A percentile compares a stretch with the other conserved stretches of the same genome.
Evolutionary conservation across 1,140 invertebrate genomes (phyloP).

Genomic region (Steinernema khuongi): DNA sequence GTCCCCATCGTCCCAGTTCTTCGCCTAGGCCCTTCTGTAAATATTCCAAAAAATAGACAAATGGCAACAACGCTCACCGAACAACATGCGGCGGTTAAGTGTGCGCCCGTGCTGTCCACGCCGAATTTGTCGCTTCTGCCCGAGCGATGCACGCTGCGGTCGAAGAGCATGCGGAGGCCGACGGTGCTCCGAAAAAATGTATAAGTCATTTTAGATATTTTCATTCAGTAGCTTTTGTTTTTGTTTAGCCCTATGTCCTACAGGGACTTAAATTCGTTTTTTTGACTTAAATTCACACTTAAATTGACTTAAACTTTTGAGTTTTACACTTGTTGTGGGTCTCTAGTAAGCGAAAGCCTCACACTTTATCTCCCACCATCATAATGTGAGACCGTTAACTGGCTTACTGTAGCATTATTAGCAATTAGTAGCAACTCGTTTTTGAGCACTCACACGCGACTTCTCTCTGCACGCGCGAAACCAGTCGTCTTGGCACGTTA

Average conservation of each 20-base stretch:
- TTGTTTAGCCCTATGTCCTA: not conserved
- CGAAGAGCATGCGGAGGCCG: not conserved
- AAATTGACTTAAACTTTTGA: too few species aligned
- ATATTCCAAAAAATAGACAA: slow-evolving; percentile 17
- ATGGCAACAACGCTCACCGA: slow-evolving; percentile 11
- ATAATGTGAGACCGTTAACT: too few species aligned
- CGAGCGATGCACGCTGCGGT: slow-evolving; percentile 1
- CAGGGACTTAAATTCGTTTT: not conserved
- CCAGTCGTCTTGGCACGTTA: too few species aligned
- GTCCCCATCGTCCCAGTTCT: too few species aligned
- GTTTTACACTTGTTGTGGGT: too few species aligned
- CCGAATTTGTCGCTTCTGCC: not conserved
- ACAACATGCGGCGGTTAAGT: slow-evolving; percentile 2
- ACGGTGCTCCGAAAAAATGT: not conserved
- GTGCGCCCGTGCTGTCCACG: not conserved
- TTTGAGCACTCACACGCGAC: too few species aligned
- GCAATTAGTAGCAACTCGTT: too few species aligned
- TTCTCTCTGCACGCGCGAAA: too few species aligned
- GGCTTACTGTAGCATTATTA: too few species aligned
- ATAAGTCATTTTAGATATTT: not conserved
- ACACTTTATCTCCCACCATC: too few species aligned
- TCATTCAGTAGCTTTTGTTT: not conserved
- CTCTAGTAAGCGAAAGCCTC: too few species aligned
- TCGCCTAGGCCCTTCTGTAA: not conserved
- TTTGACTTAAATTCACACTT: too few species aligned